These are phyloP conservation scores for Rallus limicola DNA, from an alignment of 2,113 vertebrate genomes.

Conservation along the genomic window DNA sequence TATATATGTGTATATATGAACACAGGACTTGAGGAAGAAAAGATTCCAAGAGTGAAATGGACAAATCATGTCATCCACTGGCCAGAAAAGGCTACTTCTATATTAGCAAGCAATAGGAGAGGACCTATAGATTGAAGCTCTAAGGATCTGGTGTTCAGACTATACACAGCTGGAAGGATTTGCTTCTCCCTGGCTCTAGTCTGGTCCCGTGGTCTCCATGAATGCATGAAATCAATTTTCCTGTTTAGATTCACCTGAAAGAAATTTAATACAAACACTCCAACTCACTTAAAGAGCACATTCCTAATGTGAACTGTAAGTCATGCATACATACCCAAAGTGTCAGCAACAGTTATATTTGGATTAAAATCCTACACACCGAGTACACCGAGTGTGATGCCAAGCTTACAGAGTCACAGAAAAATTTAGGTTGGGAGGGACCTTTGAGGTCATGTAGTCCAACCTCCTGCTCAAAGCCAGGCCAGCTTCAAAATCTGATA, in stretches of 20 bases:
- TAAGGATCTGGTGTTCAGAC: neutral
- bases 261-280: neutral
- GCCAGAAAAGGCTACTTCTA: neutral
- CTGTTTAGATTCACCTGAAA: neutral
- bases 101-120: neutral
- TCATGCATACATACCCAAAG: neutral
- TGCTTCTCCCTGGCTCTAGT: neutral
- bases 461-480: neutral
- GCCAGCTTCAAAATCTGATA: neutral
- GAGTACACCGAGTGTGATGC: neutral
- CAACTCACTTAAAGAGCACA: neutral
- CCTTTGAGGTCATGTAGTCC: neutral
- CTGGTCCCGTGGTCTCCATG: neutral
- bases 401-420: neutral
- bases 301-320: neutral
- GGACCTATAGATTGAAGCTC: neutral
- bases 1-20: neutral
- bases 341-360: neutral
- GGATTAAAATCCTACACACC: neutral
- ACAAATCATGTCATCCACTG: neutral
- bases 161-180: neutral
- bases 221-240: neutral
- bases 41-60: neutral
- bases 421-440: neutral
- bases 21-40: neutral